Conservation (phyloP, 2,113 vertebrate genomes). For the Pongo abelii region DNA sequence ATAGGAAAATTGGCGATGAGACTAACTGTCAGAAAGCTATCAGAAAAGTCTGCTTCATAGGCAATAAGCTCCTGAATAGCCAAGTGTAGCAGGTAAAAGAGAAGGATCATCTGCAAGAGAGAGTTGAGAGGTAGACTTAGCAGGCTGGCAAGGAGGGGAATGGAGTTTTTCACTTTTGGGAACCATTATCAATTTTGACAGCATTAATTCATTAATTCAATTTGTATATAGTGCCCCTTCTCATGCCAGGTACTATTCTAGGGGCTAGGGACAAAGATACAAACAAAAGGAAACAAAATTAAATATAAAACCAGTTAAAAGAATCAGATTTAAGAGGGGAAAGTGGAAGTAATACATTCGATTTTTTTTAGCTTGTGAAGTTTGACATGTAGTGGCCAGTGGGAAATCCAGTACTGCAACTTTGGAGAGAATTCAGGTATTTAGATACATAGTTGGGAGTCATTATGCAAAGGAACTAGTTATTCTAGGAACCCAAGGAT, state of each 20-base stretch:
- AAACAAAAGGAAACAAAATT: background rate
- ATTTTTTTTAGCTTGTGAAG: background rate
- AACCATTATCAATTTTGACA: background rate
- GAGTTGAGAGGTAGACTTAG: background rate
- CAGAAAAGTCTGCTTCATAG: background rate
- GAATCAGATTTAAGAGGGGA: background rate
- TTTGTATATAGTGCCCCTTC: background rate
- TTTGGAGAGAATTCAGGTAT: background rate
- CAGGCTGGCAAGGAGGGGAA: background rate
- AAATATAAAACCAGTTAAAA: background rate
- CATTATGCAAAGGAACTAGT: background rate
- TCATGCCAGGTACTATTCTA: background rate
- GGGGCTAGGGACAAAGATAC: background rate
- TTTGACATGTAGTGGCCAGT: background rate
- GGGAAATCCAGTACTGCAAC: background rate
- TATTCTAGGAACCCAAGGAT: background rate
- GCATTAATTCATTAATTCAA: background rate
- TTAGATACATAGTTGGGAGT: slow-evolving; percentile 24
- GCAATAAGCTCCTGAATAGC: too few relatives aligned
- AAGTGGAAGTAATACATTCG: background rate
- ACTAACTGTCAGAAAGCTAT: background rate
- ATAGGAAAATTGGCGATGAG: background rate
- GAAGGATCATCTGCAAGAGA: background rate
- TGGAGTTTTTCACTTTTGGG: background rate
- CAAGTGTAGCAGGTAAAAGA: background rate